Evolutionary conservation across 2,797 vertebrate genomes (phyloP).

Genomic region (Protosalanx chinensis): DNA sequence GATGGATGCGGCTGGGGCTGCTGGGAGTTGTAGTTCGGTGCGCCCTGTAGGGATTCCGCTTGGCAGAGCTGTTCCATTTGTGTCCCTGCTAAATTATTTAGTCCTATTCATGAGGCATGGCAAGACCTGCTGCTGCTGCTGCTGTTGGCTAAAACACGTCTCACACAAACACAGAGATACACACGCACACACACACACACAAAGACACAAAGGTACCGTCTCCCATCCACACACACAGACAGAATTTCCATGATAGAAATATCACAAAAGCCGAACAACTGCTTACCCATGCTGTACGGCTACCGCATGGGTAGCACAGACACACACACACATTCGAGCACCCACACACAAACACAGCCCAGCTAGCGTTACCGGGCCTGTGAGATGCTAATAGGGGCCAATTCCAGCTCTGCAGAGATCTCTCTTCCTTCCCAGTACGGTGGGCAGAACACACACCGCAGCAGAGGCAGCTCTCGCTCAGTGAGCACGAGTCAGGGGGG

Average conservation of each 20-base stretch:
- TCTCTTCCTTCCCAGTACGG: constrained; percentile 27
- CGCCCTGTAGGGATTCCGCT: constrained; percentile 20
- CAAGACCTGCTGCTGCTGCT: constrained; percentile 19
- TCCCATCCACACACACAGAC: not conserved
- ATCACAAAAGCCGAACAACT: constrained; percentile 5
- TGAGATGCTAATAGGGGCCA: constrained; percentile 41
- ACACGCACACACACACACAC: constrained; percentile 8
- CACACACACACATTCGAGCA: not conserved
- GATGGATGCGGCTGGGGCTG: not conserved
- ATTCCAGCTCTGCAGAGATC: constrained; percentile 42
- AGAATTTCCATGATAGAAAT: not conserved
- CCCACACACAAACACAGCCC: not conserved
- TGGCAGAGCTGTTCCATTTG: constrained; percentile 25
- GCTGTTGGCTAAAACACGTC: constrained; percentile 17
- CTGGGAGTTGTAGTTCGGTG: constrained; percentile 19
- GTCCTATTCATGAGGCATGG: constrained; percentile 32
- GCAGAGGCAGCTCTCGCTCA: constrained; percentile 32
- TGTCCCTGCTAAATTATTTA: constrained; percentile 51
- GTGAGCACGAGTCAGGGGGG: constrained; percentile 39
- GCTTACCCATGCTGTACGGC: not conserved
- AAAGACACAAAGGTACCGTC: not conserved
- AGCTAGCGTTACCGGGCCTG: constrained; percentile 7
- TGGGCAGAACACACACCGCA: constrained; percentile 37
- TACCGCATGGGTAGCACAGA: not conserved
- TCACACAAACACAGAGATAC: constrained; percentile 1